phyloP scores from a whole-genome alignment of 1,140 invertebrate genomes.

The Caerostris extrusa region DNA sequence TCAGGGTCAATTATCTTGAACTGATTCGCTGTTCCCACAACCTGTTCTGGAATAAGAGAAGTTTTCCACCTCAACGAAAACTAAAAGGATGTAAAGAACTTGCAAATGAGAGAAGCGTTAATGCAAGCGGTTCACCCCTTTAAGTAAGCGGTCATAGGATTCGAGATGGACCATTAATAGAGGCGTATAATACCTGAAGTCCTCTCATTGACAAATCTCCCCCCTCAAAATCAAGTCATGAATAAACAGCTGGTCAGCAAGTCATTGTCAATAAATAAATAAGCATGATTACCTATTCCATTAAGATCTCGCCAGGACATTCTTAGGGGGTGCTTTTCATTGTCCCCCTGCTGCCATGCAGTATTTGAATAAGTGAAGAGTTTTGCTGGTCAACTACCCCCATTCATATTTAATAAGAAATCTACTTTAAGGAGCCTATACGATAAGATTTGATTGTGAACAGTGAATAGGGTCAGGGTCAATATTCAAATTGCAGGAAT shows the following conservation, averaged over 20 bases:
- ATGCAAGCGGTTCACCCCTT: neutral
- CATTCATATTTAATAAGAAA: neutral
- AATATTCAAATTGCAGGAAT: too few species aligned
- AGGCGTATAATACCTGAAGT: neutral
- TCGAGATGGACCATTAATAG: neutral
- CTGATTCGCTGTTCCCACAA: neutral
- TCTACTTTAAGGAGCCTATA: too few species aligned
- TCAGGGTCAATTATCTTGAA: neutral
- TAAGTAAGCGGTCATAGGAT: neutral
- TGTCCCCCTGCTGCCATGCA: neutral
- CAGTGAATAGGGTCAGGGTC: too few species aligned
- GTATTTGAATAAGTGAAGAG: neutral
- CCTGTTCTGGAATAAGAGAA: neutral
- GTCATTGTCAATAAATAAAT: slow-evolving; percentile 18
- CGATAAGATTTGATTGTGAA: too few species aligned
- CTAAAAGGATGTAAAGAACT: neutral
- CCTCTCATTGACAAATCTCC: neutral
- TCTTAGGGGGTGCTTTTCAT: neutral
- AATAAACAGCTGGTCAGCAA: neutral
- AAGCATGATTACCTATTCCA: neutral
- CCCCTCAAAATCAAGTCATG: neutral
- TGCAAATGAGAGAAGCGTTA: neutral
- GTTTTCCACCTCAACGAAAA: neutral
- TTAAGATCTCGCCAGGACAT: neutral
- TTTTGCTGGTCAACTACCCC: neutral